phyloP scores from a whole-genome alignment of 2,888 invertebrate species.

The Pherbina coryleti region DNA sequence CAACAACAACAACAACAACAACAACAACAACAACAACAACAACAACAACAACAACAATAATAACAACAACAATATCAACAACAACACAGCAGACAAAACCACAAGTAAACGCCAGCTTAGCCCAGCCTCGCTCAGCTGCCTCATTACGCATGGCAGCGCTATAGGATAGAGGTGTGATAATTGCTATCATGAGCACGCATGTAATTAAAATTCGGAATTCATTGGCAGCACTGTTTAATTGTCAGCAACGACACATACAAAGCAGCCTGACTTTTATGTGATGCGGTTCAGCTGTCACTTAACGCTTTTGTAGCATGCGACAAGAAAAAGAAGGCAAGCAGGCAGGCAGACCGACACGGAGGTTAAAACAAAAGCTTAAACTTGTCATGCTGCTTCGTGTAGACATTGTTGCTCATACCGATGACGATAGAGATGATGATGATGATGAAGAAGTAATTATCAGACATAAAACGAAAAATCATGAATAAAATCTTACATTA shows the following conservation, averaged over 20 bases:
- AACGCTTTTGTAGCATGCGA: not conserved
- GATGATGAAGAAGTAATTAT: not conserved
- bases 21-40: too few species aligned
- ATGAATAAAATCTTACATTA: not conserved
- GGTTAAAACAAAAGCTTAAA: not conserved
- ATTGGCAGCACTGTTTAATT: not conserved
- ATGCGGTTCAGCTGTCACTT: too few species aligned
- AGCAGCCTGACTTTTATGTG: not conserved
- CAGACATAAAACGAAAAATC: not conserved
- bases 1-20: too few species aligned
- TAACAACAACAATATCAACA: too few species aligned
- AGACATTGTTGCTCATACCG: not conserved
- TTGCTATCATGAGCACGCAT: not conserved
- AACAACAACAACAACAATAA: too few species aligned
- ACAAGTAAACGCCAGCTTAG: too few species aligned
- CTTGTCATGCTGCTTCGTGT: too few species aligned
- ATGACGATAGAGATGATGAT: not conserved
- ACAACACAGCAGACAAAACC: too few species aligned
- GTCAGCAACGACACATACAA: not conserved
- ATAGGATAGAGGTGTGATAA: constrained; percentile 1
- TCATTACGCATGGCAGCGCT: not conserved
- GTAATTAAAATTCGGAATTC: constrained; percentile 5
- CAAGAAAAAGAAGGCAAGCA: not conserved
- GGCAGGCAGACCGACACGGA: not conserved
- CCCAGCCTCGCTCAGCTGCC: too few species aligned